A percentile compares a stretch with the other conserved stretches of the same genome.
These are phyloP conservation scores for Sebastes aleutianus DNA, from an alignment of 2,797 vertebrate species.

Conservation along the genomic window DNA sequence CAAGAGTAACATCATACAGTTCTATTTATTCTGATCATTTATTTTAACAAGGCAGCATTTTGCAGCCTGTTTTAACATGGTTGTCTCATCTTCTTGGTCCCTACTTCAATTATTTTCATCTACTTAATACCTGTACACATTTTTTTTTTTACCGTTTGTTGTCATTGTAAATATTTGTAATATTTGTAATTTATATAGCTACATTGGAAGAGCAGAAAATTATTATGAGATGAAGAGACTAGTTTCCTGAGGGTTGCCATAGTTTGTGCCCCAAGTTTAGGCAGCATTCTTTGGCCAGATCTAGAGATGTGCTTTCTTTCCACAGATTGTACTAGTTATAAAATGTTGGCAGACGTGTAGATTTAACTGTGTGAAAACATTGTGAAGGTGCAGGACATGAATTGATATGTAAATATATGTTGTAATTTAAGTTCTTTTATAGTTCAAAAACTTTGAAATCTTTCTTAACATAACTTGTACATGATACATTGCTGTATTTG, in stretches of 20 bases:
- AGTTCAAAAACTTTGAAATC: constrained; percentile 75
- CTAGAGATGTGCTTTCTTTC: constrained; percentile 67
- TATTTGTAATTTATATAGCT: constrained; percentile 79
- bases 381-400: constrained; percentile 59
- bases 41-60: constrained; percentile 55
- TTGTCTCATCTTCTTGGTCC: constrained; percentile 18
- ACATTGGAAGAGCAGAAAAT: constrained; percentile 61
- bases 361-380: constrained; percentile 63
- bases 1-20: constrained; percentile 31
- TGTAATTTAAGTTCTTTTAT: constrained; percentile 83
- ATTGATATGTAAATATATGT: constrained; percentile 81
- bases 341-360: constrained; percentile 62
- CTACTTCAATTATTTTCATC: constrained; percentile 36
- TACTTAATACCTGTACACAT: constrained; percentile 47
- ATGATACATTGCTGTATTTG: constrained; percentile 81
- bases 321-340: constrained; percentile 72
- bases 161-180: constrained; percentile 78
- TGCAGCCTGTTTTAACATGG: constrained; percentile 30
- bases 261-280: constrained; percentile 50
- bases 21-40: constrained; percentile 75
- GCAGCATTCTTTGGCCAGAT: constrained; percentile 60
- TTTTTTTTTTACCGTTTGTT: constrained; percentile 52
- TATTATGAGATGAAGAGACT: constrained; percentile 59
- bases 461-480: constrained; percentile 83
- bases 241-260: constrained; percentile 66